Conservation (phyloP, 2,888 invertebrate species). For the Elaeidobius kamerunicus region DNA sequence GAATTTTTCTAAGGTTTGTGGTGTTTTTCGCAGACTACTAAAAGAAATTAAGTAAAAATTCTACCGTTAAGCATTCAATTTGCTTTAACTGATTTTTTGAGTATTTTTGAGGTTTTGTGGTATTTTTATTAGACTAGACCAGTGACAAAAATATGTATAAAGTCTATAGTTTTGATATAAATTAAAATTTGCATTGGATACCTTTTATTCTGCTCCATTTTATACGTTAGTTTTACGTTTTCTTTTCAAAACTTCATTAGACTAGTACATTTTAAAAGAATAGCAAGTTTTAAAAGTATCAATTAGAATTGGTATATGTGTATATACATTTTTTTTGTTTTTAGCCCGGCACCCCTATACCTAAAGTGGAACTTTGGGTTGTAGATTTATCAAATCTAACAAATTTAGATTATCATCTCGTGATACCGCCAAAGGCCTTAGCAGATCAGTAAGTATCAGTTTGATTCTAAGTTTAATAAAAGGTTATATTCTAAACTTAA, state of each 20-base stretch:
- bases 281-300: background rate
- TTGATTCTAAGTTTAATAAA: too few relatives aligned
- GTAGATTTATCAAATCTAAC: constrained; percentile 69
- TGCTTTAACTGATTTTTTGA: too few relatives aligned
- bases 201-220: background rate
- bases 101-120: too few relatives aligned
- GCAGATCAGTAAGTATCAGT: constrained; percentile 79
- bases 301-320: background rate
- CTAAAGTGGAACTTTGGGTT: constrained; percentile 78
- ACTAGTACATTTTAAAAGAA: background rate
- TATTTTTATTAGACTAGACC: too few relatives aligned
- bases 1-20: too few relatives aligned
- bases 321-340: constrained; percentile 30
- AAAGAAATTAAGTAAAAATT: too few relatives aligned
- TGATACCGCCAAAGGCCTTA: constrained; percentile 71
- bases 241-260: too few relatives aligned
- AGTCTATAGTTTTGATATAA: background rate
- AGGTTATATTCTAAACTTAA: too few relatives aligned
- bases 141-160: too few relatives aligned
- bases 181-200: background rate
- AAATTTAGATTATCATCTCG: constrained; percentile 61
- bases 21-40: too few relatives aligned
- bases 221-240: too few relatives aligned
- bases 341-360: constrained; percentile 83
- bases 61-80: too few relatives aligned